Percentiles rank a stretch among this genome's conserved stretches.
phyloP scores from a whole-genome alignment of 2,113 vertebrate genomes.

The Butorides virescens region DNA sequence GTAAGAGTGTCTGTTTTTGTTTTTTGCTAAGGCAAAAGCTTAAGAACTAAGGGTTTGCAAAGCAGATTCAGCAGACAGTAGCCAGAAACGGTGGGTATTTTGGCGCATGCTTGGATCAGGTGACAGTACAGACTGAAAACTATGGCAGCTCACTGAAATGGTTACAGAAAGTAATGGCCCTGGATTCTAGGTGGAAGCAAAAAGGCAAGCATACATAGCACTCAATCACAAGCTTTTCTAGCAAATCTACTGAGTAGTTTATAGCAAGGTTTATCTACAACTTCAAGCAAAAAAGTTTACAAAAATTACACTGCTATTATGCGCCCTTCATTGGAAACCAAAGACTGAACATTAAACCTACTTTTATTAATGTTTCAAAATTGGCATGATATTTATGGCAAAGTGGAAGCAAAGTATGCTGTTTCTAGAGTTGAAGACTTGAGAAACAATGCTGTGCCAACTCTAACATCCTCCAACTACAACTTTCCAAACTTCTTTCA shows the following conservation, averaged over 20 bases:
- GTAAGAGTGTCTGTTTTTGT: conserved; percentile 36
- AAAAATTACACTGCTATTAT: conserved; percentile 6
- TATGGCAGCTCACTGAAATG: conserved; percentile 98
- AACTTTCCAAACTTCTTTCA: too few relatives aligned
- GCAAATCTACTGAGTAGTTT: conserved; percentile 25
- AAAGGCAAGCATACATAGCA: conserved; percentile 80
- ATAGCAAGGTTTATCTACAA: conserved; percentile 39
- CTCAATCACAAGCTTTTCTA: conserved; percentile 69
- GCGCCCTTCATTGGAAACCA: neutral
- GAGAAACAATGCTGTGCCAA: neutral
- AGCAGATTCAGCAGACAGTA: conserved; percentile 82
- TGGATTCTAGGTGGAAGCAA: conserved; percentile 77
- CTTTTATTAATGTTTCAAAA: conserved; percentile 3
- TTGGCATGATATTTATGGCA: neutral
- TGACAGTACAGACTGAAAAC: conserved; percentile 88
- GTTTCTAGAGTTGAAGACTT: neutral
- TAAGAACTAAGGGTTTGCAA: conserved; percentile 78
- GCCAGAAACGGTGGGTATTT: conserved; percentile 77
- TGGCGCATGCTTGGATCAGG: conserved; percentile 91
- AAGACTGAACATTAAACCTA: neutral
- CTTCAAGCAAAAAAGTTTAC: conserved; percentile 6
- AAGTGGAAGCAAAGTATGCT: neutral
- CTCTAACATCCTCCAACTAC: neutral
- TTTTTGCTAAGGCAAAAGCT: conserved; percentile 75
- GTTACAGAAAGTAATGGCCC: conserved; percentile 84